These are phyloP conservation scores for Odontophorus gujanensis DNA, from an alignment of 2,113 vertebrate species.

Conservation along the genomic window DNA sequence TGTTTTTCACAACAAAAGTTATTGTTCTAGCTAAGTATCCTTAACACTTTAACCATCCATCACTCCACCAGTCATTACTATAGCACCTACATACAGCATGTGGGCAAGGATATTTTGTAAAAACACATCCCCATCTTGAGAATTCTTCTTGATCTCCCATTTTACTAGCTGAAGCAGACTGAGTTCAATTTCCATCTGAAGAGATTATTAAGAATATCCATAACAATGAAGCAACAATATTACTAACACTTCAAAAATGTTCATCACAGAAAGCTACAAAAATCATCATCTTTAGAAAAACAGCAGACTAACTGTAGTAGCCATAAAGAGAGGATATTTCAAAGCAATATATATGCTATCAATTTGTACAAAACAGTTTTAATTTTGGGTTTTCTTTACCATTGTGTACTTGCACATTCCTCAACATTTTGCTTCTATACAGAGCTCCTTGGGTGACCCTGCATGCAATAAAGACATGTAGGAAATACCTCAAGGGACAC, in stretches of 20 bases:
- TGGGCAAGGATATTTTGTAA: background rate
- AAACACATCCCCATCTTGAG: background rate
- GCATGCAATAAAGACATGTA: fast-evolving
- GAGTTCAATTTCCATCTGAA: background rate
- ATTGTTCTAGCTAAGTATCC: background rate
- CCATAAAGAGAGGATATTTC: background rate
- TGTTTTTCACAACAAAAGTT: background rate
- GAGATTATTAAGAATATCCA: background rate
- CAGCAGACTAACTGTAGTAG: background rate
- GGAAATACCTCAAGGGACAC: background rate
- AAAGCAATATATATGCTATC: background rate
- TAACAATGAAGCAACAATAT: background rate
- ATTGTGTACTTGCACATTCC: fast-evolving
- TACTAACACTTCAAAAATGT: background rate
- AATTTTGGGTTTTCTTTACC: background rate
- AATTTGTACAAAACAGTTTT: background rate
- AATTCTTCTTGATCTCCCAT: background rate
- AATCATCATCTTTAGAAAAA: background rate
- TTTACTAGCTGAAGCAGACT: background rate
- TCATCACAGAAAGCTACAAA: background rate
- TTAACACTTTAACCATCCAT: background rate
- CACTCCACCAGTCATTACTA: background rate
- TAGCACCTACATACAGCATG: background rate
- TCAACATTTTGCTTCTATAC: background rate
- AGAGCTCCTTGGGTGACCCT: background rate